Evolutionary conservation across 2,797 vertebrate genomes (phyloP), one percentile per base, ranked within the genome.

Genomic region (Salmo trutta): DNA sequence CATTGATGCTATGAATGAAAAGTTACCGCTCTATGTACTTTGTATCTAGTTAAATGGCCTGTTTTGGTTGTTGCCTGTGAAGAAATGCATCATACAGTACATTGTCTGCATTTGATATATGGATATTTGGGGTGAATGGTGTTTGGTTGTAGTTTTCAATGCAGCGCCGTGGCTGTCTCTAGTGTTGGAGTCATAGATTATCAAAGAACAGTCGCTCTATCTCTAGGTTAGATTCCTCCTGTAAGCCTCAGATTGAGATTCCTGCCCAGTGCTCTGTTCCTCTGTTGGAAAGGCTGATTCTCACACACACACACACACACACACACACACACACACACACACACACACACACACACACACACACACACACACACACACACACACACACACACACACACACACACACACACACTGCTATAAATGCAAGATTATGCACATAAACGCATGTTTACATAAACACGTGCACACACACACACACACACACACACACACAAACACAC

Each of bases 361-460:
- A 54, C 24, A 17, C 14, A 21, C 21, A 24, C n/a, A 17, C 71
- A 31, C 41, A 19, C 27, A 56, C 53, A 4, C 16, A 54, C 6
- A 29, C 14, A 5, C 14, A 24, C 33, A 21, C 27, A 0, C 59
- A 24, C 73, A 27, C 54, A 3, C n/a, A 21, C 54, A 33, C 24
- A 17, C 27, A 53, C 29, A 24, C 19, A 21, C 54, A 74, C 64
- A 62, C 31, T 21, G 29, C 64, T 19, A 31, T 24, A 66, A 12
- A 29, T 12, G 24, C 24, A 24, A 10, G 27, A 14, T 27, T 1
- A 19, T 53, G 17, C 15, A 17, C 62, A 12, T 29, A 33, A 51
- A 59, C 52, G 3, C 62, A 19, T 71, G 76, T 73, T 36, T 29
- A 31, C 56, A 41, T 14, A 59, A 17, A 24, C 73, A 74, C 56